Conservation (phyloP, 2,113 vertebrate genomes). For the Leuciscus idus region DNA sequence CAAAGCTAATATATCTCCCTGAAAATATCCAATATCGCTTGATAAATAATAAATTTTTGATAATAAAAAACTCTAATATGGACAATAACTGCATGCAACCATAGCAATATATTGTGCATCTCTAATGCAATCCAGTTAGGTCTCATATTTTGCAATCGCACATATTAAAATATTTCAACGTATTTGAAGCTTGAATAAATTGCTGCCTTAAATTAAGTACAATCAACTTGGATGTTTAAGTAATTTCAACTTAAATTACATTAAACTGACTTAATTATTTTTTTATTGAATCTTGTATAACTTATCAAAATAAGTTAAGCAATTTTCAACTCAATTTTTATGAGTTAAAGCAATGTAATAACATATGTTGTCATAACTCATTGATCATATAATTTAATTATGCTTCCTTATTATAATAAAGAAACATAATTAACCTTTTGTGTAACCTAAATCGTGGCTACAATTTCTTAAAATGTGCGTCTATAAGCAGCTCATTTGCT, state of each 20-base stretch:
- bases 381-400: too few species aligned
- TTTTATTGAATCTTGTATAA: too few species aligned
- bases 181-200: background rate
- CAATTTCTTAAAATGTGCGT: background rate
- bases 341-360: too few species aligned
- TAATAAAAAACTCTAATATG: background rate
- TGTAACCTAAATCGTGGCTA: background rate
- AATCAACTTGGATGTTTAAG: too few species aligned
- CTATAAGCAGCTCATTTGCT: background rate
- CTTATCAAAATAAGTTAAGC: too few species aligned
- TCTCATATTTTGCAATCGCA: background rate
- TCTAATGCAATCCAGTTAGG: background rate
- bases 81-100: background rate
- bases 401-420: background rate
- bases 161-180: background rate
- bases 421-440: background rate
- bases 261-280: too few species aligned
- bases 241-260: too few species aligned
- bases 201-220: too few species aligned
- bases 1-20: background rate
- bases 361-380: too few species aligned
- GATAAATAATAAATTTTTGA: background rate
- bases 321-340: too few species aligned
- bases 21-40: background rate
- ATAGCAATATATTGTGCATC: background rate